Conservation (phyloP, 1,140 invertebrate genomes). For the Mactra quadrangularis region DNA sequence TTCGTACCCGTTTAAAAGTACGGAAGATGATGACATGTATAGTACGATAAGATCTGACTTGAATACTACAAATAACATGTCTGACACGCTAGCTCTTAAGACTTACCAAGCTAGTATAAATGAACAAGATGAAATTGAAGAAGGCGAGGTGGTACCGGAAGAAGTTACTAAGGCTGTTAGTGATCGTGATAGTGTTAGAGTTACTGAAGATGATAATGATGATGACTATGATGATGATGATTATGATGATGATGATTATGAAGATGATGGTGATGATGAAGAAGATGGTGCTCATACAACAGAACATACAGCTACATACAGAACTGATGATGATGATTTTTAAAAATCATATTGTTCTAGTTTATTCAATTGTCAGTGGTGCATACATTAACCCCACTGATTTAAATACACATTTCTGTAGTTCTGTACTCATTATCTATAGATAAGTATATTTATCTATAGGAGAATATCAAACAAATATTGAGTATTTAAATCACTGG, state of each 20-base stretch:
- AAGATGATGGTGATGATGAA: conserved; percentile 60
- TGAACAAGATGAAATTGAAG: conserved; percentile 57
- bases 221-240: conserved; percentile 58
- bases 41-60: conserved; percentile 51
- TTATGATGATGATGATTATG: conserved; percentile 60
- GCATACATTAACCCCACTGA: too few species aligned
- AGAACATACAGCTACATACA: conserved; percentile 51
- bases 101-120: conserved; percentile 53
- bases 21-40: conserved; percentile 48
- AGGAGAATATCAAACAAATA: too few species aligned
- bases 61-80: conserved; percentile 42
- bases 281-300: conserved; percentile 47
- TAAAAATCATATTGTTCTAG: background rate
- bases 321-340: conserved; percentile 56
- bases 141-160: conserved; percentile 33
- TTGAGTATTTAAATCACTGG: too few species aligned
- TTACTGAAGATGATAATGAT: conserved; percentile 31
- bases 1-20: conserved; percentile 51
- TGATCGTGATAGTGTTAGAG: conserved; percentile 12
- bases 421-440: too few species aligned
- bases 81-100: conserved; percentile 28
- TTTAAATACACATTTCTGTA: too few species aligned
- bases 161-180: background rate
- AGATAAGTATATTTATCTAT: too few species aligned
- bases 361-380: background rate